Base-by-base conservation (phyloP, 2,113 vertebrate species). In the Amblyornis subalaris region DNA sequence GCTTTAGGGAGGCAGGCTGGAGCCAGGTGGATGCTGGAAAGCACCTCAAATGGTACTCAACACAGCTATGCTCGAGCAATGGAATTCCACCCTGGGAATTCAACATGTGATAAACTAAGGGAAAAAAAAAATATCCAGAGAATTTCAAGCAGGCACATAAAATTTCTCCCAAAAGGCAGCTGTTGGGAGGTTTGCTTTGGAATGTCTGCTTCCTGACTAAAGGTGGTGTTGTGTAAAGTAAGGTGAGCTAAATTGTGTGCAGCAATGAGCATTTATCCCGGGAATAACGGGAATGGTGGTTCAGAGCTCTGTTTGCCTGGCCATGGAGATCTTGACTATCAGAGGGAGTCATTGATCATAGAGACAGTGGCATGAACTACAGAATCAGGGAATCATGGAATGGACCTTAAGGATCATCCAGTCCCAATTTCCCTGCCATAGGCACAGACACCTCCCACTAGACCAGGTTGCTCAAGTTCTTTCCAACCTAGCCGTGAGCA, bases 81-180 rank as follows among this genome's bases (percentile, higher is more conserved):
- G 33, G 54, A 80, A 95, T 93, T 91, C 90, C 92, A 88, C 50
- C 26, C 42, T 17, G 36, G 48, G 81, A 82, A 82, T 88, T 91
- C 78, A 83, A 44, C 12, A 4, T 15, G 58, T 70, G 75, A 92
- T 92, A 78, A 96, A 88, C 28, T 15, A 31, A 26, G 35, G n/a
- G 5, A 7, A 0, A 4, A 24, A 48, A 48, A 60, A 82, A 19
- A 12, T 2, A 65, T 47, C 16, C 48, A 22, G 58, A 58, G 36
- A 29, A 64, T 76, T 82, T 91, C 70, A 76, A 91, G 58, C 42
- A 89, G 71, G 33, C 5, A 1, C 1, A 15, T 45, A 23, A 1
- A 42, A 9, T 69, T 91, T 82, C 12, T 89, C 25, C 50, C 20
- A 14, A 58, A 89, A 79, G 80, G 35, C 71, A 85, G 47, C 55